phyloP scores from a whole-genome alignment of 1,140 invertebrate species.

The Caenorhabditis brenneri region DNA sequence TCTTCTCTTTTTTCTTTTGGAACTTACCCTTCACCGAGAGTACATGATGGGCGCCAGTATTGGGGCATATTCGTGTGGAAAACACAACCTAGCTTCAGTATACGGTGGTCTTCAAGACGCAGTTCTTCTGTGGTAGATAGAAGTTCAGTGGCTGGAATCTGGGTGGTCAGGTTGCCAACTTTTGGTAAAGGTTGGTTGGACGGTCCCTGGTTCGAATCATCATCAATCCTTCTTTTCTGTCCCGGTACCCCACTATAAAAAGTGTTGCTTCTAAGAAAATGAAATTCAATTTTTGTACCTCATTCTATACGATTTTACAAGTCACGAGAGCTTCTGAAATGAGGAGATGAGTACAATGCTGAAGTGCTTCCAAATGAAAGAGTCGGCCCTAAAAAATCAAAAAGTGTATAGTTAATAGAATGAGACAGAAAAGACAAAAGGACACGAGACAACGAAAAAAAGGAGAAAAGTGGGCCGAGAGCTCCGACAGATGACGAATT shows the following conservation, averaged over 20 bases:
- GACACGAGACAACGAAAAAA: background rate
- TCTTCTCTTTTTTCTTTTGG: no score
- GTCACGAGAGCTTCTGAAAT: background rate
- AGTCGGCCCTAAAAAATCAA: background rate
- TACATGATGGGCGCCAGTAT: background rate
- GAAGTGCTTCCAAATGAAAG: background rate
- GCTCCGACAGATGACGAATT: background rate
- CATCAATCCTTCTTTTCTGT: background rate
- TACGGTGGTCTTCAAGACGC: no score
- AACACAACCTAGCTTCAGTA: no score
- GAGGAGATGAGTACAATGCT: background rate
- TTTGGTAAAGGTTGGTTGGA: background rate
- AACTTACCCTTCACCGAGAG: background rate
- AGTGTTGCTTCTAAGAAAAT: background rate
- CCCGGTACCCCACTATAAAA: background rate
- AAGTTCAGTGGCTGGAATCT: background rate
- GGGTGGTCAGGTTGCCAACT: no score
- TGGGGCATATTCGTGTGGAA: no score
- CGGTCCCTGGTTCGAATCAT: background rate
- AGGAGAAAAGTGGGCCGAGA: background rate
- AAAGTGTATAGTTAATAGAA: background rate
- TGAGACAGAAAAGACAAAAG: background rate
- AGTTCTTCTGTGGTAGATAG: background rate
- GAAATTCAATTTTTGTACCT: background rate
- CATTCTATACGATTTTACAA: background rate